Conservation (phyloP, 2,797 vertebrate species). For the Schizothorax lantsangensis region DNA sequence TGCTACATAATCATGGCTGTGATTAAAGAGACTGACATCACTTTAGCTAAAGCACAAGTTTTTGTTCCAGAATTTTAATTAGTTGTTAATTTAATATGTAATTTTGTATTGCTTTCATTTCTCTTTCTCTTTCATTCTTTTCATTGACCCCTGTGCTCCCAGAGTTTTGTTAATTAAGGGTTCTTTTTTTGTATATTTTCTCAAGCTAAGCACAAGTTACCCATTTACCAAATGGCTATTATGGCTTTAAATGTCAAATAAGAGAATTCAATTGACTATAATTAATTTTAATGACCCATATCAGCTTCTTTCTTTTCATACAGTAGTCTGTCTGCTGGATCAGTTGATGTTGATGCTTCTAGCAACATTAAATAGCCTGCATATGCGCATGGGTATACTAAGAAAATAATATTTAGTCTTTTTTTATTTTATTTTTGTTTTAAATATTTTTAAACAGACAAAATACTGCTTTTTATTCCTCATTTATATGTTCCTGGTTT, state of each 20-base stretch:
- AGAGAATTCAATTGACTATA: constrained; percentile 27
- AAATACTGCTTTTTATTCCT: constrained; percentile 4
- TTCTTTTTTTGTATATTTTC: background rate
- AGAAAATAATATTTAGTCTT: background rate
- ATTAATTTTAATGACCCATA: constrained; percentile 18
- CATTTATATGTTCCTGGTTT: constrained; percentile 9
- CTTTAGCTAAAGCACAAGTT: constrained; percentile 47
- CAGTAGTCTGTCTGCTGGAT: constrained; percentile 23
- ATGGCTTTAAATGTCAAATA: constrained; percentile 49
- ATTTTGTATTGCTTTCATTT: background rate
- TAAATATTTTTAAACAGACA: background rate
- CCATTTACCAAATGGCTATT: constrained; percentile 28
- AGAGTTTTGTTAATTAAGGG: constrained; percentile 23
- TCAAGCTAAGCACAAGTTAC: constrained; percentile 51
- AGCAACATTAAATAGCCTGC: constrained; percentile 20
- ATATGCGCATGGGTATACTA: background rate
- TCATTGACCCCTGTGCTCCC: constrained; percentile 13
- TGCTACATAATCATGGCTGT: background rate
- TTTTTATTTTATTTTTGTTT: background rate
- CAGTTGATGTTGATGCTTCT: constrained; percentile 44
- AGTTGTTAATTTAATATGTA: background rate
- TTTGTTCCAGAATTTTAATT: constrained; percentile 15
- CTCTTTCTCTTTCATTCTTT: constrained; percentile 5
- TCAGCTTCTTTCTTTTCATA: background rate
- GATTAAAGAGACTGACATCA: constrained; percentile 13